Percentiles rank a stretch among this genome's conserved stretches.
phyloP scores from a whole-genome alignment of 2,113 vertebrate species.

The Haplochromis burtoni region DNA sequence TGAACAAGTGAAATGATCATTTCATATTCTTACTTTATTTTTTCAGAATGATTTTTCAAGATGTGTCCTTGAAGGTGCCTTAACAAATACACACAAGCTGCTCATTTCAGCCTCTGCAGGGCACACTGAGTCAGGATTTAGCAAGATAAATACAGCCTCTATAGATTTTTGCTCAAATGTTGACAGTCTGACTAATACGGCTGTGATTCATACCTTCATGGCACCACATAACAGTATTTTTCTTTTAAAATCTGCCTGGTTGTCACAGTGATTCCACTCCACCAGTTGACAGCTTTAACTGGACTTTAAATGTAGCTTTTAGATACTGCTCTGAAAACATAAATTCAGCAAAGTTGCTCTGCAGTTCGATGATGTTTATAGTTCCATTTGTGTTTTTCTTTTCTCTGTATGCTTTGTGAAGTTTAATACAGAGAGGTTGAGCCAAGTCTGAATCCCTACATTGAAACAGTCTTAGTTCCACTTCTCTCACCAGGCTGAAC shows the following conservation, averaged over 20 bases:
- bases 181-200: background rate
- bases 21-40: background rate
- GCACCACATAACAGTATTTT: background rate
- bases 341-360: background rate
- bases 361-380: background rate
- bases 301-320: background rate
- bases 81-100: background rate
- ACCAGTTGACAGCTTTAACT: background rate
- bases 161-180: background rate
- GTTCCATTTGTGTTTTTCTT: background rate
- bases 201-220: background rate
- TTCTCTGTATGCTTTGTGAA: background rate
- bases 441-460: conserved; percentile 6
- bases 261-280: background rate
- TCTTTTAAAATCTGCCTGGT: background rate
- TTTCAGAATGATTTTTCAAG: background rate
- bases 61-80: background rate
- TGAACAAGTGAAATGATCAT: background rate
- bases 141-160: background rate
- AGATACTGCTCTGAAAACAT: background rate
- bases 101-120: background rate
- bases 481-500: conserved; percentile 47
- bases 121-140: background rate
- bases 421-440: conserved; percentile 6
- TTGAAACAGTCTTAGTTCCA: conserved; percentile 55